Conservation (phyloP, 2,888 invertebrate species). For the Blastobasis adustella region DNA sequence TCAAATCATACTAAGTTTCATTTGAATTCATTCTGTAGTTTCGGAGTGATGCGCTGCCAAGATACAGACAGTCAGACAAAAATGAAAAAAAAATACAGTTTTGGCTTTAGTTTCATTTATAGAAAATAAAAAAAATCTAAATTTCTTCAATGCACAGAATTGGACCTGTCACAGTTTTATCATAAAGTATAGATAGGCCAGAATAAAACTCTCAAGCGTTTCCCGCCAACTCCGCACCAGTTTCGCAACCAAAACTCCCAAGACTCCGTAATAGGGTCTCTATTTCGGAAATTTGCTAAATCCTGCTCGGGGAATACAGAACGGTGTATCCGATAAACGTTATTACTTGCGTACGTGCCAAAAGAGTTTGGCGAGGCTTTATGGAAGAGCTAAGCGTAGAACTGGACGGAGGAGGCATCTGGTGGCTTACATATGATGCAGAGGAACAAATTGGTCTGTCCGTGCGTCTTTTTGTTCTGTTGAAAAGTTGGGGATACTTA, state of each 20-base stretch:
- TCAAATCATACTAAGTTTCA: too few species aligned
- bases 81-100: not conserved
- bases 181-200: too few species aligned
- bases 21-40: too few species aligned
- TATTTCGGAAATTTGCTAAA: constrained; percentile 28
- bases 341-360: constrained; percentile 20
- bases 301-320: constrained; percentile 14
- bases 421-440: too few species aligned
- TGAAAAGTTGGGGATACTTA: too few species aligned
- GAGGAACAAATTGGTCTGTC: too few species aligned
- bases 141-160: not conserved
- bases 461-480: too few species aligned
- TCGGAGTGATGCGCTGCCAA: too few species aligned
- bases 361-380: constrained; percentile 13
- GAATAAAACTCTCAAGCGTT: not conserved
- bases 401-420: not conserved
- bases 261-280: constrained; percentile 4
- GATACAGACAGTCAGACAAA: too few species aligned
- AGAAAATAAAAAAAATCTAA: not conserved
- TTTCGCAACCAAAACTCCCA: not conserved
- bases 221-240: not conserved
- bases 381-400: constrained; percentile 1
- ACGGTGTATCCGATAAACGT: constrained; percentile 23
- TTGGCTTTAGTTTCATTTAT: not conserved
- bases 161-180: not conserved